Percentiles rank a stretch among this genome's conserved stretches.
phyloP scores from a whole-genome alignment of 2,113 vertebrate species.

The Pampusana beccarii region DNA sequence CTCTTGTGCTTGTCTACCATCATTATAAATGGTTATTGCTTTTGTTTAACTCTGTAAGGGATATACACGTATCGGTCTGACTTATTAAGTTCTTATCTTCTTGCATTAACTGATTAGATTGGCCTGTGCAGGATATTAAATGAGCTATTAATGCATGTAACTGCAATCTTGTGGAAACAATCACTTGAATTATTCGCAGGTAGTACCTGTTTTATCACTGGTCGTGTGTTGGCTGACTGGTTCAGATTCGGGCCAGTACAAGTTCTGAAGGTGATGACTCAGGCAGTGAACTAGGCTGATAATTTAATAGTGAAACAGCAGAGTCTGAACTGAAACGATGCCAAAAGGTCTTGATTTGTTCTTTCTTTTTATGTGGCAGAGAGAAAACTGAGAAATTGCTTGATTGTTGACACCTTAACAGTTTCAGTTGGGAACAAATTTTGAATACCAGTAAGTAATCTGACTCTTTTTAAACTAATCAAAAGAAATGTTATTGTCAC shows the following conservation, averaged over 20 bases:
- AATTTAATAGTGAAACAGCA: background rate
- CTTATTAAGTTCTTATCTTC: background rate
- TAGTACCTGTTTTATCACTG: background rate
- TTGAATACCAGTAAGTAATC: background rate
- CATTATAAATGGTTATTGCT: background rate
- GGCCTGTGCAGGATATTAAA: background rate
- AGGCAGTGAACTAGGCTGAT: background rate
- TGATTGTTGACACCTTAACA: background rate
- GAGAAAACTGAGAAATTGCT: background rate
- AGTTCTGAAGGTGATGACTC: background rate
- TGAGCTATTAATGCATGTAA: background rate
- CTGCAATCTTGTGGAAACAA: background rate
- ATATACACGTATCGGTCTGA: accelerated
- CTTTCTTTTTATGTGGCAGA: background rate
- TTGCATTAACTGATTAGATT: background rate
- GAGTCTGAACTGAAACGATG: background rate
- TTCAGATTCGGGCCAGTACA: background rate
- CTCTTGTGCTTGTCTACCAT: background rate
- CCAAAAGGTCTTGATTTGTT: background rate
- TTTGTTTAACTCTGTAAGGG: background rate
- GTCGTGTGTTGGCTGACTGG: background rate
- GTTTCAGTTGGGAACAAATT: background rate
- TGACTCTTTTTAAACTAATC: background rate
- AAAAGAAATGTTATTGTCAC: background rate
- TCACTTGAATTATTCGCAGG: background rate